These are phyloP conservation scores for Dascyllus trimaculatus DNA, from an alignment of 2,113 vertebrate species.

Conservation along the genomic window DNA sequence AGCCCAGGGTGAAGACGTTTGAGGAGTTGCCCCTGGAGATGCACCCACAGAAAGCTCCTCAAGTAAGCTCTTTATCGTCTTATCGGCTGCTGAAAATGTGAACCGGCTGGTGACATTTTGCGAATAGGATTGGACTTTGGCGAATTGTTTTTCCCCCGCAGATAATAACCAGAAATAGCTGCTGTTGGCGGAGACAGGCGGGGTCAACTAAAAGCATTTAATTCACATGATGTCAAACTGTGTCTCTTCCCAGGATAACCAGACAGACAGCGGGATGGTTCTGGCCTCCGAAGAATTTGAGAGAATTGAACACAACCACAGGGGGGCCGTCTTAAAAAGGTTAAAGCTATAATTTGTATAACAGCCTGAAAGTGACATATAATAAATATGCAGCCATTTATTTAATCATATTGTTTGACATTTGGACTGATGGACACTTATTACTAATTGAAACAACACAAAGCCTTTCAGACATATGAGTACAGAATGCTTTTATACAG, in stretches of 20 bases:
- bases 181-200: neutral
- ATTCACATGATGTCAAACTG: slow-evolving; percentile 21
- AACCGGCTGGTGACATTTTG: slow-evolving; percentile 49
- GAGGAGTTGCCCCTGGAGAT: slow-evolving; percentile 94
- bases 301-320: slow-evolving; percentile 91
- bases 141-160: neutral
- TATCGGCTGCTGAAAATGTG: slow-evolving; percentile 13
- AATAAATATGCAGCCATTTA: neutral
- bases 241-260: slow-evolving; percentile 89
- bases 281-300: slow-evolving; percentile 98
- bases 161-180: slow-evolving; percentile 15
- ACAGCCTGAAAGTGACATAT: neutral
- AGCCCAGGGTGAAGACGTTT: slow-evolving; percentile 93
- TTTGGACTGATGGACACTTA: neutral
- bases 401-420: slow-evolving; percentile 17
- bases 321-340: slow-evolving; percentile 82
- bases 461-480: neutral
- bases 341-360: slow-evolving; percentile 13
- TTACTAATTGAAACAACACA: slow-evolving; percentile 6
- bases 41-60: slow-evolving; percentile 88
- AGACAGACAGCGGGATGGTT: slow-evolving; percentile 99
- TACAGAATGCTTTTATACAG: slow-evolving; percentile 1
- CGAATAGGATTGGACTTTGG: neutral
- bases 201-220: neutral
- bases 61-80: slow-evolving; percentile 81